phyloP scores from a whole-genome alignment of 92 coral and sea anemone species.

The Desmophyllum pertusum region DNA sequence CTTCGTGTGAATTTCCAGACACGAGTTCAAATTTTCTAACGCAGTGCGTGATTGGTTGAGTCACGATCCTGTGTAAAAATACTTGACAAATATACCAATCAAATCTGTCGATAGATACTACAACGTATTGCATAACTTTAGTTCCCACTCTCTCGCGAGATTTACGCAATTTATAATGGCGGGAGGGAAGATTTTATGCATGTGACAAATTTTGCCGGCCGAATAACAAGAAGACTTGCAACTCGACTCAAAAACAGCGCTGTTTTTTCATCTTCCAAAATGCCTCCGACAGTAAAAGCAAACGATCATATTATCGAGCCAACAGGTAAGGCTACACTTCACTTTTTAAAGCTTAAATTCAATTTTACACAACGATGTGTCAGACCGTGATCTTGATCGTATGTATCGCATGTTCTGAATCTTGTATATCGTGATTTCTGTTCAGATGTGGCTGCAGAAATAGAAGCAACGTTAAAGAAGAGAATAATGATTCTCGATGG shows the following conservation, averaged over 20 bases:
- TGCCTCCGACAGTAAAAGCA: slow-evolving; percentile 61
- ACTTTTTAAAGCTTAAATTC: not conserved
- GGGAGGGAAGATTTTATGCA: slow-evolving; percentile 17
- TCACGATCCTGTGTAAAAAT: not conserved
- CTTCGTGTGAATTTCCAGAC: slow-evolving; percentile 11
- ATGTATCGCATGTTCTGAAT: not conserved
- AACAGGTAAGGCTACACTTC: slow-evolving; percentile 19
- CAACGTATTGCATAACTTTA: not conserved
- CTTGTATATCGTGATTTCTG: not conserved
- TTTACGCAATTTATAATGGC: slow-evolving; percentile 17
- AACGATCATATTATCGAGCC: slow-evolving; percentile 10
- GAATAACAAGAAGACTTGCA: not conserved
- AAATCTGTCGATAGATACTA: not conserved
- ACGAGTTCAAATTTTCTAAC: not conserved
- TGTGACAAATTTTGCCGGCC: not conserved
- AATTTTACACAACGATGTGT: not conserved
- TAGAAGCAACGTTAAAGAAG: slow-evolving; percentile 79
- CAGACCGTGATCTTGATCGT: too few relatives aligned
- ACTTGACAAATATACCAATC: slow-evolving; percentile 8
- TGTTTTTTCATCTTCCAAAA: slow-evolving; percentile 16
- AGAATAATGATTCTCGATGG: slow-evolving; percentile 96
- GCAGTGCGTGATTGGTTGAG: slow-evolving; percentile 6
- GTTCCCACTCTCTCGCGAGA: slow-evolving; percentile 5
- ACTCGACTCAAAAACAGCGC: not conserved
- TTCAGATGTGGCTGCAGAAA: slow-evolving; percentile 68